A percentile compares a stretch with the other conserved stretches of the same genome.
Evolutionary conservation across 2,113 vertebrate species (phyloP).

Genomic region (Eleginops maclovinus): DNA sequence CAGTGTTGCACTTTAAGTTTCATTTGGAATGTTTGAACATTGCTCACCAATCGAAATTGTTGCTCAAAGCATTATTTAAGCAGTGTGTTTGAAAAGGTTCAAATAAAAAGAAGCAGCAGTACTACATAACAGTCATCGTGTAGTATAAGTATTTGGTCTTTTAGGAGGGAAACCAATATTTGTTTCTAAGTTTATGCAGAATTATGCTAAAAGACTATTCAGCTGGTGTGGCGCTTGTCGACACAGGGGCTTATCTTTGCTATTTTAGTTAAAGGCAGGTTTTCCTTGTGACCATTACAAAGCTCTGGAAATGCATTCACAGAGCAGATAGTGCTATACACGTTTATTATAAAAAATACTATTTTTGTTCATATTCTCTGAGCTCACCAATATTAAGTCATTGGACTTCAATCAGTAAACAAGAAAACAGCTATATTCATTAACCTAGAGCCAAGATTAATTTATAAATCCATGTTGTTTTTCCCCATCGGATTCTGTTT

Average conservation of each 20-base stretch:
- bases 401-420: background rate
- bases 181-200: no score
- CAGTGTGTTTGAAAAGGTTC: no score
- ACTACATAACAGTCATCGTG: no score
- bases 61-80: no score
- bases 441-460: background rate
- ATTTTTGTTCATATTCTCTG: background rate
- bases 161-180: no score
- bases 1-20: no score
- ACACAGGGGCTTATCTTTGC: background rate
- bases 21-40: no score
- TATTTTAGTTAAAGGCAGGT: background rate
- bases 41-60: no score
- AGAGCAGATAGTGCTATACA: no score
- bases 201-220: background rate
- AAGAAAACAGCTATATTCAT: background rate
- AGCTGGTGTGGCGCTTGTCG: background rate
- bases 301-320: background rate
- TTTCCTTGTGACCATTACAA: background rate
- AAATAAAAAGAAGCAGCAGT: no score
- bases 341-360: no score
- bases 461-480: background rate
- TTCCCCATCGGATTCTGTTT: constrained; percentile 4
- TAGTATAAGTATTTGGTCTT: no score
- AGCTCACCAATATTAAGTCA: constrained; percentile 1